Evolutionary conservation across 30 jellyfish, hydroid and myxozoan genomes (phyloP), one percentile per base, ranked within the genome.

Genomic region (Cassiopea andromeda): DNA sequence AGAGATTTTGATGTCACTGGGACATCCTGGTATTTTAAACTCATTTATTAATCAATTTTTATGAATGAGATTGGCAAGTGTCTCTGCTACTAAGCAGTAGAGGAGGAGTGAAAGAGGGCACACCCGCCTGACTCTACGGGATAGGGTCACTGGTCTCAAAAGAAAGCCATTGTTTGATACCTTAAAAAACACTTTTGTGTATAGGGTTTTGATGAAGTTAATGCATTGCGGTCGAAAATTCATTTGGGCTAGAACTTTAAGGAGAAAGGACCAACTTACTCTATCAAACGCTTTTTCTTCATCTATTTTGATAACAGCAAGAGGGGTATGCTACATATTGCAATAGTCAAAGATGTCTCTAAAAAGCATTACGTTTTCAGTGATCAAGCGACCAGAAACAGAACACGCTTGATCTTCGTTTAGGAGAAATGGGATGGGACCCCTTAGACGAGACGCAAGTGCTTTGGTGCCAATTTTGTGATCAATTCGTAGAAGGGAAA

Each of bases 231-330:
- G 82, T 9, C 88, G 82, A 72, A 89, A 82, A 71, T 81, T 82
- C 82, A 89, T 75, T 71, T 73, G 46, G 46, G 38, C 14, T 44
- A 90, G 15, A 13, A 84, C 82, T n/a, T 90, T 64, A 50, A 12
- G 17, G 44, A 83, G 76, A 64, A 83, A 90, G 9, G 50, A 60
- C 94, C 91, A 81, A 44, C 82, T 92, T 10, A 89, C 94, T 59
- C 89, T 48, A 84, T 82, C 97, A 82, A 89, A 89, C 60, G 94
- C 94, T 74, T 89, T 89, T 64, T 44, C 38, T 73, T 89, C 91
- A 82, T 89, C 97, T 4, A 90, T 50, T 45, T 76, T 71, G n/a
- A 90, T 47, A 17, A 90, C 16, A 9, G 85, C 79, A 2, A 78
- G 69, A 48, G 79, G 84, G 10, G n/a, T 48, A 5, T 66, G 68